Evolutionary conservation across 2,113 vertebrate genomes (phyloP).

Genomic region (Thalassarche chlororhynchos): DNA sequence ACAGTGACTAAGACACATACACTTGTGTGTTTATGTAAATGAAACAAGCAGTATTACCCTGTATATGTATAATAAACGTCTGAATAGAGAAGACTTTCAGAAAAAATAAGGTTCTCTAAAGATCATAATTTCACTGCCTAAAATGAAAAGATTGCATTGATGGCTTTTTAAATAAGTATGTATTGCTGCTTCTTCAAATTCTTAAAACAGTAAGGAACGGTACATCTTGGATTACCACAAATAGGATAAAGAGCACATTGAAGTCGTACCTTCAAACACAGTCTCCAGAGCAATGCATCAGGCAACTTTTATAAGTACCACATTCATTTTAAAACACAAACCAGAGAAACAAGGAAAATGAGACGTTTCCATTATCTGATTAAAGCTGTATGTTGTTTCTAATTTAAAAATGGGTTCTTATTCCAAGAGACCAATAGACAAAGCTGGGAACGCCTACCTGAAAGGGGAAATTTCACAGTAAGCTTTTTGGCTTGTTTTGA

Average conservation of each 20-base stretch:
- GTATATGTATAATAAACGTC: not conserved
- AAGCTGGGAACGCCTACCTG: not conserved
- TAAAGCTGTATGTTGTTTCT: not conserved
- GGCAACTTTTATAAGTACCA: not conserved
- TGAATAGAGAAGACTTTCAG: not conserved
- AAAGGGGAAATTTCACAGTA: not conserved
- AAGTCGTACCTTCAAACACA: not conserved
- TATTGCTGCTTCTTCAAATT: not conserved
- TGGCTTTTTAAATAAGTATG: not conserved
- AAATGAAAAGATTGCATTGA: not conserved
- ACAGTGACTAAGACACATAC: not conserved
- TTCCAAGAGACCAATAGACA: not conserved
- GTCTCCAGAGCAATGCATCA: not conserved
- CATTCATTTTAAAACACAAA: not conserved
- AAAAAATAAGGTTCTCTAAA: not conserved
- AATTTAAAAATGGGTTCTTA: not conserved
- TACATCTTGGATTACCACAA: not conserved
- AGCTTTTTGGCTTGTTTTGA: not conserved
- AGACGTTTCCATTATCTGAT: not conserved
- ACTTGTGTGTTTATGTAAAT: not conserved
- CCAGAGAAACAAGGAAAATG: not conserved
- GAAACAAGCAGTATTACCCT: not conserved
- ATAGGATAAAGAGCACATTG: not conserved
- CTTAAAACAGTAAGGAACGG: not conserved
- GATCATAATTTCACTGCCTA: not conserved